phyloP scores from a whole-genome alignment of 2,113 vertebrate genomes.

The Scytalopus superciliaris region DNA sequence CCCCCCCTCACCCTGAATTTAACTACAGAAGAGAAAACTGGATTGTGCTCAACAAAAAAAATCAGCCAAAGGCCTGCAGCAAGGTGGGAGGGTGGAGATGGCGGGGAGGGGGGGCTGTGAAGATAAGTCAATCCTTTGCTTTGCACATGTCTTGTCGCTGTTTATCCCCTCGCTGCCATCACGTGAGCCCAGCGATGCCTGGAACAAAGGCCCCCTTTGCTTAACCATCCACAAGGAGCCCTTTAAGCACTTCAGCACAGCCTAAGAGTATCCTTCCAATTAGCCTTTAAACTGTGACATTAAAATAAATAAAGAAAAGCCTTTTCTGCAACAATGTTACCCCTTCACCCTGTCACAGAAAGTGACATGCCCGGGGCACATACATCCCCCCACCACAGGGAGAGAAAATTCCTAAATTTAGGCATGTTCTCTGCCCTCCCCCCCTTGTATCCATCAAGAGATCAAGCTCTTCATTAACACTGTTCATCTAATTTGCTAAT shows the following conservation, averaged over 20 bases:
- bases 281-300: slow-evolving; percentile 11
- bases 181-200: slow-evolving; percentile 11
- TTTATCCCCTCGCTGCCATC: background rate
- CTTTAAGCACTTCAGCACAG: slow-evolving; percentile 52
- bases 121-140: slow-evolving; percentile 30
- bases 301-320: background rate
- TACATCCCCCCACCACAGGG: accelerated
- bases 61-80: background rate
- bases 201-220: slow-evolving; percentile 70
- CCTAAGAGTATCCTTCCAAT: slow-evolving; percentile 21
- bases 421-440: background rate
- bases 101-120: background rate
- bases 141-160: background rate
- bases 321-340: background rate
- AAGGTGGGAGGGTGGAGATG: background rate
- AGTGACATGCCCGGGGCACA: background rate
- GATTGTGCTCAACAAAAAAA: background rate
- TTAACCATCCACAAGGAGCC: slow-evolving; percentile 56
- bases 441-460: background rate
- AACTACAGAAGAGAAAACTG: background rate
- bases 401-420: background rate
- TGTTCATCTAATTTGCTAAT: background rate
- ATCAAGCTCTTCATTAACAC: background rate
- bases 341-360: background rate
- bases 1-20: background rate